These are phyloP conservation scores for Macropis europaea DNA, from an alignment of 2,888 invertebrate species.

Conservation along the genomic window DNA sequence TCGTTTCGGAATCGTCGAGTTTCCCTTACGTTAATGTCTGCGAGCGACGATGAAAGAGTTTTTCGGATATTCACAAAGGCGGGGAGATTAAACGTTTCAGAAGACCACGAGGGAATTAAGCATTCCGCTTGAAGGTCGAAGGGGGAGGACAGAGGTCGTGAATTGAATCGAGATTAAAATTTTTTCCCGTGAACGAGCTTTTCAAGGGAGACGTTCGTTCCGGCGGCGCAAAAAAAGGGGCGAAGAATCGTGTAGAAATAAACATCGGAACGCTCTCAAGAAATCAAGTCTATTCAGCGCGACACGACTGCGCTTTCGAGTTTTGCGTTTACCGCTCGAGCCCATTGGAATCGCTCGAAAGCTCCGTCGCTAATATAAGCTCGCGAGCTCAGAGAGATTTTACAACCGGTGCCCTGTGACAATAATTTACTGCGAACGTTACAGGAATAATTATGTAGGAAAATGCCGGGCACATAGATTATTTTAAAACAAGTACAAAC, in stretches of 20 bases:
- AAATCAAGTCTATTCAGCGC: not conserved
- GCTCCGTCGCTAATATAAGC: slow-evolving; percentile 19
- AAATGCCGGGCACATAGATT: not conserved
- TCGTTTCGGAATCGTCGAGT: not conserved
- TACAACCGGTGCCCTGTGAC: slow-evolving; percentile 6
- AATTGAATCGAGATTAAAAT: slow-evolving; percentile 16
- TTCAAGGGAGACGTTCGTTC: not conserved
- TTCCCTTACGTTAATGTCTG: not conserved
- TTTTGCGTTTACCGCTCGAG: not conserved
- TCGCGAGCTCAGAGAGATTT: slow-evolving; percentile 16
- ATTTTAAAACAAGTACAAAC: not conserved
- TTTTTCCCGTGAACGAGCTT: not conserved
- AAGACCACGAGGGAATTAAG: slow-evolving; percentile 25
- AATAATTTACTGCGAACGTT: slow-evolving; percentile 27
- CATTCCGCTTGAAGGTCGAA: slow-evolving; percentile 27
- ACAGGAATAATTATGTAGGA: not conserved
- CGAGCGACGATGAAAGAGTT: not conserved
- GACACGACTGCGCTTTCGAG: not conserved
- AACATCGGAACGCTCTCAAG: slow-evolving; percentile 6
- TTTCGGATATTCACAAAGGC: not conserved
- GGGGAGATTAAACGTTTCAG: slow-evolving; percentile 25
- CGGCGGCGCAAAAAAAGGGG: no score
- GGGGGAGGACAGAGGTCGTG: not conserved
- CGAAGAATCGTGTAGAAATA: slow-evolving; percentile 6
- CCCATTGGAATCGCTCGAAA: slow-evolving; percentile 19